Evolutionary conservation across 2,888 invertebrate genomes (phyloP).

Genomic region (Rhagonycha fulva): DNA sequence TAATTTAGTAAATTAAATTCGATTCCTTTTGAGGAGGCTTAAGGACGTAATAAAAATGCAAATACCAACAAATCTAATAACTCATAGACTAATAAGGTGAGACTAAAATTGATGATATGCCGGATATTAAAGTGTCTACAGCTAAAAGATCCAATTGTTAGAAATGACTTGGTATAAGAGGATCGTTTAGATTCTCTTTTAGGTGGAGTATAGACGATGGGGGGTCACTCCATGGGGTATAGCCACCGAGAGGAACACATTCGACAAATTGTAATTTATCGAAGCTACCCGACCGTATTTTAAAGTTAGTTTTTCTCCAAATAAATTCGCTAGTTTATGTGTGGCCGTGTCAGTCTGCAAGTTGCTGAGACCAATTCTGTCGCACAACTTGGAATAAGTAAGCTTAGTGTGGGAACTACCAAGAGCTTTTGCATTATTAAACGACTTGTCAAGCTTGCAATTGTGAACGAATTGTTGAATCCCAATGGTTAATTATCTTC

Average conservation of each 20-base stretch:
- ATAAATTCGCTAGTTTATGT: conserved; percentile 52
- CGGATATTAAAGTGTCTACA: conserved; percentile 49
- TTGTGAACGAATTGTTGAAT: conserved; percentile 27
- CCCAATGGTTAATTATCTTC: conserved; percentile 28
- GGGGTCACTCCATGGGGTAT: conserved; percentile 50
- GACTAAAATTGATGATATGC: conserved; percentile 49
- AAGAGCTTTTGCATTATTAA: conserved; percentile 28
- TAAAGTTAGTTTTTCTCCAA: conserved; percentile 44
- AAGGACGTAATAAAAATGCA: conserved; percentile 32
- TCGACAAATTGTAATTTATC: conserved; percentile 58
- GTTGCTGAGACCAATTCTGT: conserved; percentile 27
- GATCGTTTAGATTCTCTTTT: conserved; percentile 34
- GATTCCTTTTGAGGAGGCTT: neutral
- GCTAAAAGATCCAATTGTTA: conserved; percentile 47
- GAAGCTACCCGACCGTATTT: conserved; percentile 43
- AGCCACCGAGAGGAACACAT: conserved; percentile 49
- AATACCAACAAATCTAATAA: conserved; percentile 31
- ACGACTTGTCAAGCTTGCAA: conserved; percentile 30
- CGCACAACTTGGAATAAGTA: conserved; percentile 24
- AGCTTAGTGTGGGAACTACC: conserved; percentile 29
- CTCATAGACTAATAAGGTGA: conserved; percentile 37
- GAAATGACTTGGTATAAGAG: conserved; percentile 38
- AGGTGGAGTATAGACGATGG: conserved; percentile 48
- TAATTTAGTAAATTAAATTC: neutral
- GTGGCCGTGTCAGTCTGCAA: conserved; percentile 47